Evolutionary conservation across 2,888 invertebrate genomes (phyloP).

Genomic region (Strigamia maritima): DNA sequence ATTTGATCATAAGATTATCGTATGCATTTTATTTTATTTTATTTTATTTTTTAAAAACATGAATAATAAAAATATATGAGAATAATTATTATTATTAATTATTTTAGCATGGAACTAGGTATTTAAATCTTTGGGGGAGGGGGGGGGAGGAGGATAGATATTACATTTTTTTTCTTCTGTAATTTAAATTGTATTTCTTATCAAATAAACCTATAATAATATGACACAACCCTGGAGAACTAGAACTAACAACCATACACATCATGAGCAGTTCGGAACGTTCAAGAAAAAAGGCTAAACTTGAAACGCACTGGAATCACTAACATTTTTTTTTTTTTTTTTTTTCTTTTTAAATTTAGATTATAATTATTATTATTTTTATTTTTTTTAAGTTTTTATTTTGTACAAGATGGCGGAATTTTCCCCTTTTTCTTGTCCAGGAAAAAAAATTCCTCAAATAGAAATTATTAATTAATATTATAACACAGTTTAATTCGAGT

Average conservation of each 20-base stretch:
- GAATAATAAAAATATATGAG: conserved; percentile 47
- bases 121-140: conserved; percentile 38
- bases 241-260: conserved; percentile 29
- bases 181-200: background rate
- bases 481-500: too few species aligned
- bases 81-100: conserved; percentile 41
- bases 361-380: conserved; percentile 3
- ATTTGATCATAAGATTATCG: conserved; percentile 38
- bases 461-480: too few species aligned
- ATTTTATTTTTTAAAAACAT: conserved; percentile 43
- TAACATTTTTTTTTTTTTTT: conserved; percentile 26
- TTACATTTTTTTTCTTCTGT: too few species aligned
- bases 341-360: background rate
- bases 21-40: conserved; percentile 41
- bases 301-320: conserved; percentile 35
- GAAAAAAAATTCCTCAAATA: too few species aligned
- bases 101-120: conserved; percentile 45
- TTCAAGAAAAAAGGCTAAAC: conserved; percentile 25
- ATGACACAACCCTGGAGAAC: conserved; percentile 41
- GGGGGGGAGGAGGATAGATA: background rate
- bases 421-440: too few species aligned
- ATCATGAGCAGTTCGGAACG: conserved; percentile 37
- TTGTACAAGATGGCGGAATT: background rate
- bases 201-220: conserved; percentile 38
- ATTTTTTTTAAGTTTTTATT: background rate